Percentiles rank a stretch among this genome's conserved stretches.
These are phyloP conservation scores for Phenganax stokvisi DNA, from an alignment of 92 coral and sea anemone genomes.

Conservation along the genomic window DNA sequence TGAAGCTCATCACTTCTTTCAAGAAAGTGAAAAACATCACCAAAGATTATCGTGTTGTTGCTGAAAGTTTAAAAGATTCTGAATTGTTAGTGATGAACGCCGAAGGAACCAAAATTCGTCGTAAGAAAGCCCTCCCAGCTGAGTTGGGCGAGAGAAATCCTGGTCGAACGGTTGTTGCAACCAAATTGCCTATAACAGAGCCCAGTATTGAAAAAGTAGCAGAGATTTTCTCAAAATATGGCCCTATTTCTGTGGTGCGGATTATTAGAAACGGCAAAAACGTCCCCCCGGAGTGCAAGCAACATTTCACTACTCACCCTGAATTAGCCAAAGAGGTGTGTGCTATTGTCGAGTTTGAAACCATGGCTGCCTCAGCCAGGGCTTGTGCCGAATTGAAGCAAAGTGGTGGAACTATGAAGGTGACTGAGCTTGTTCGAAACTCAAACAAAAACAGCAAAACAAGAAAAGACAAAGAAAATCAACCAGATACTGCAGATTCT, in stretches of 20 bases:
- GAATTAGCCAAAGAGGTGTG: constrained; percentile 73
- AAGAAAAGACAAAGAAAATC: constrained; percentile 60
- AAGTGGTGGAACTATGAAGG: constrained; percentile 74
- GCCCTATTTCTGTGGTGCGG: constrained; percentile 87
- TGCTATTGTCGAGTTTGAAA: constrained; percentile 91
- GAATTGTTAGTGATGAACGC: constrained; percentile 63
- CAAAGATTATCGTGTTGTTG: constrained; percentile 89
- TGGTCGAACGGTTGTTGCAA: constrained; percentile 86
- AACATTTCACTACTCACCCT: constrained; percentile 58
- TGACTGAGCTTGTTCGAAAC: constrained; percentile 73
- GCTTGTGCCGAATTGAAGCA: constrained; percentile 89
- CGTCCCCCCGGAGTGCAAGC: constrained; percentile 78
- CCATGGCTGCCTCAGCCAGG: constrained; percentile 99
- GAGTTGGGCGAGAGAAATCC: constrained; percentile 94
- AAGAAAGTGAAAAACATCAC: constrained; percentile 92
- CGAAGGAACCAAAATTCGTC: constrained; percentile 79
- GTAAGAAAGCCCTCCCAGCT: constrained; percentile 62
- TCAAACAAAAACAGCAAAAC: constrained; percentile 64
- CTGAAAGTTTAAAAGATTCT: constrained; percentile 73
- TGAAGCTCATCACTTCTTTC: constrained; percentile 93
- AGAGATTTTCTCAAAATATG: constrained; percentile 90
- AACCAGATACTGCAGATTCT: constrained; percentile 44
- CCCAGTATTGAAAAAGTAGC: constrained; percentile 81
- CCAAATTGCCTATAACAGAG: constrained; percentile 51
- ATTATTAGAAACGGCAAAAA: constrained; percentile 83